Evolutionary conservation across 2,797 vertebrate species (phyloP).

Genomic region (Notamacropus eugenii): DNA sequence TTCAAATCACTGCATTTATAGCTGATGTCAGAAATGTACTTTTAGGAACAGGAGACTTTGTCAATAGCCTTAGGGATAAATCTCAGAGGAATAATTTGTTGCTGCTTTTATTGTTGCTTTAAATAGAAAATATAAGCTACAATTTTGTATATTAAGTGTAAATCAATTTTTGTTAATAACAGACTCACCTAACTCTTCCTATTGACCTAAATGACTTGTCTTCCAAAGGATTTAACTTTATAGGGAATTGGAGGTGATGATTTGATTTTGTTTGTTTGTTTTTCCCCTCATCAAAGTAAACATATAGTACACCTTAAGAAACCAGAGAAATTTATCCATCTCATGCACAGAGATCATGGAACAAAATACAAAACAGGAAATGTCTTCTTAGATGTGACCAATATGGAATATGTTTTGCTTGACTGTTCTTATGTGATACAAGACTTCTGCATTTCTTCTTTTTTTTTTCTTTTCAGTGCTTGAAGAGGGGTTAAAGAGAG

Average conservation of each 20-base stretch:
- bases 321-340: not conserved
- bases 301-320: not conserved
- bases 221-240: not conserved
- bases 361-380: not conserved
- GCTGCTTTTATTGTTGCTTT: not conserved
- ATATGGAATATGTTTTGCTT: not conserved
- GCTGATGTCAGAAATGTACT: slow-evolving; percentile 69
- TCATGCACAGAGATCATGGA: not conserved
- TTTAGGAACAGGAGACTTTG: slow-evolving; percentile 51
- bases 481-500: not conserved
- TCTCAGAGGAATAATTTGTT: slow-evolving; percentile 49
- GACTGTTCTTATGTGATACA: not conserved
- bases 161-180: not conserved
- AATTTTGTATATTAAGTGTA: not conserved
- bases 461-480: not conserved
- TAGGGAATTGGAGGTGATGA: not conserved
- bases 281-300: not conserved
- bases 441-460: not conserved
- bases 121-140: not conserved
- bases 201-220: not conserved
- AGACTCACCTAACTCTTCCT: slow-evolving; percentile 8
- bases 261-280: not conserved
- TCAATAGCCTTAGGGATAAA: slow-evolving; percentile 51
- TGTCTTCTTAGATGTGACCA: not conserved
- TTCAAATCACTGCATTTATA: slow-evolving; percentile 78